Conservation (phyloP, 2,888 invertebrate species). For the Ferrisia virgata region DNA sequence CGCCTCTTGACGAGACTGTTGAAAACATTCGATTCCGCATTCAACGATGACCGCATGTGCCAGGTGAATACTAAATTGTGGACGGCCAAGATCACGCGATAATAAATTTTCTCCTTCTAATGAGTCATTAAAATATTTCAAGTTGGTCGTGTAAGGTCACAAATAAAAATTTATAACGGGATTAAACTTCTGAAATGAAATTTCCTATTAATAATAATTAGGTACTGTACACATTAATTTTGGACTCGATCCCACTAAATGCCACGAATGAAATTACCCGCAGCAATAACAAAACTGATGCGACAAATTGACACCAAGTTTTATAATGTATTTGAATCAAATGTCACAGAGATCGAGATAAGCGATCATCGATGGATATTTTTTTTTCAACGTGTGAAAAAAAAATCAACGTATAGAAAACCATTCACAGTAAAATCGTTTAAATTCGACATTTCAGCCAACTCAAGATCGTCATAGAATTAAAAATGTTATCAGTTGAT, state of each 20-base stretch:
- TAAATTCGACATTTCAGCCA: too few relatives aligned
- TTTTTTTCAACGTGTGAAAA: too few relatives aligned
- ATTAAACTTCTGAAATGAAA: neutral
- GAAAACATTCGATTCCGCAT: neutral
- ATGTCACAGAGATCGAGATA: too few relatives aligned
- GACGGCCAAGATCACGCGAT: neutral
- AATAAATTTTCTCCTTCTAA: neutral
- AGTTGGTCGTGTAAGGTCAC: neutral
- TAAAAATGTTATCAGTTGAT: too few relatives aligned
- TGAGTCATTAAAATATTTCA: neutral
- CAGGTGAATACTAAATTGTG: neutral
- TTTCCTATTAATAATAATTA: neutral
- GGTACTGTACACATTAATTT: neutral
- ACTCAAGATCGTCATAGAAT: too few relatives aligned
- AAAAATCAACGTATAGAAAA: too few relatives aligned
- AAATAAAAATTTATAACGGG: neutral
- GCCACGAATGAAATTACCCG: neutral
- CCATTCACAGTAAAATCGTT: too few relatives aligned
- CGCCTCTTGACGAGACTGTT: neutral
- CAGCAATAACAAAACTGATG: neutral
- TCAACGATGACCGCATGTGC: neutral
- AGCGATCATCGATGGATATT: too few relatives aligned
- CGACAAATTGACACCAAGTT: neutral
- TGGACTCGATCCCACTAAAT: neutral
- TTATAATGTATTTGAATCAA: too few relatives aligned